Conservation (phyloP, 2,797 vertebrate genomes). For the Tokudaia tokunoshimensis region DNA sequence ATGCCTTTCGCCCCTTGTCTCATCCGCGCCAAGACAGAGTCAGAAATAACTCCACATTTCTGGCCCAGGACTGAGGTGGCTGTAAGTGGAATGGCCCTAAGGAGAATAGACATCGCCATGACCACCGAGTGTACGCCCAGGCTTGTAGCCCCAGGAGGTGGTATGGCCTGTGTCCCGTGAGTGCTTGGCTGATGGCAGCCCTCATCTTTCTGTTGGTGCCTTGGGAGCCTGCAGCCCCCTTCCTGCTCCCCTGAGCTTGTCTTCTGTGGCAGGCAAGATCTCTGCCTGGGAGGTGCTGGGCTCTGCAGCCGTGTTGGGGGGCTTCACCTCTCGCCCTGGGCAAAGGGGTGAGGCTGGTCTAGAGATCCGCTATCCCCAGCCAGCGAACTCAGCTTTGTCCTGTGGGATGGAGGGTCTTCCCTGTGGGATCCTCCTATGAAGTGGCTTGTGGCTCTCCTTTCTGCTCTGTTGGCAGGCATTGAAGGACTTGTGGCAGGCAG, state of each 20-base stretch:
- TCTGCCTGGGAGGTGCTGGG: neutral
- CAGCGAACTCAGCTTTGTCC: neutral
- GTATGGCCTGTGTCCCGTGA: neutral
- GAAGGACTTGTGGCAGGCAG: neutral
- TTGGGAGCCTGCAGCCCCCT: neutral
- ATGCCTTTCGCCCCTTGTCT: accelerated
- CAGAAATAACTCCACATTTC: neutral
- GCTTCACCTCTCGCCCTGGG: neutral
- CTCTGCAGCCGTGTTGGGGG: neutral
- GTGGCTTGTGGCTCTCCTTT: neutral
- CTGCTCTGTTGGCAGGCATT: neutral
- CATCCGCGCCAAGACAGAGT: neutral
- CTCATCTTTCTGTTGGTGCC: neutral
- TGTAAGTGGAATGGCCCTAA: neutral
- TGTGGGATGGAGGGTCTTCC: neutral
- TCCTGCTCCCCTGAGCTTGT: neutral
- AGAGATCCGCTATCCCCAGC: neutral
- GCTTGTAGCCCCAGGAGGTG: neutral
- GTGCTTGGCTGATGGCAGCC: neutral
- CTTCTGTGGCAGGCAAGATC: neutral
- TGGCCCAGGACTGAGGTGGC: neutral
- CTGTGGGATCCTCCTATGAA: neutral
- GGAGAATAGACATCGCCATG: neutral
- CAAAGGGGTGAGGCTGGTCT: neutral
- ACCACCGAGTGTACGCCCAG: accelerated